Percentiles rank a stretch among this genome's conserved stretches.
These are phyloP conservation scores for Mirza zaza DNA, from an alignment of 2,113 vertebrate genomes.

Conservation along the genomic window DNA sequence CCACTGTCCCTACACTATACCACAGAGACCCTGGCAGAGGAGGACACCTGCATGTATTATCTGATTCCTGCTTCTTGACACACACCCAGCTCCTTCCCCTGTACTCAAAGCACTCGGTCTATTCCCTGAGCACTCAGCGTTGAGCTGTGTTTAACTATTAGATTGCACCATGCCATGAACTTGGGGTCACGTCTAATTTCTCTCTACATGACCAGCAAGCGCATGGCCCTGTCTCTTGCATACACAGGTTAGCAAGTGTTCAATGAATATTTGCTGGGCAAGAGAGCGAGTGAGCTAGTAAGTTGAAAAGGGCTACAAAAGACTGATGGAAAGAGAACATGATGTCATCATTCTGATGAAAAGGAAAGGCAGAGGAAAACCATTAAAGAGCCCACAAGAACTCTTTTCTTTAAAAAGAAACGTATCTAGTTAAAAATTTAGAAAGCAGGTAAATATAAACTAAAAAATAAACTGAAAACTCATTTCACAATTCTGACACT, in stretches of 20 bases:
- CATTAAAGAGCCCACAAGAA: not conserved
- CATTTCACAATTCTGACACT: not conserved
- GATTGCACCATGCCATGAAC: not conserved
- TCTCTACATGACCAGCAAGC: rapidly evolving
- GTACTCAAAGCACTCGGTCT: not conserved
- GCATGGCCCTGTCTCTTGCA: not conserved
- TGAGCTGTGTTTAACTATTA: not conserved
- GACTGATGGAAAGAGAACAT: not conserved
- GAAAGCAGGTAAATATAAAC: not conserved
- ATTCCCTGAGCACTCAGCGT: too few species aligned
- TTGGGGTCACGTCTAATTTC: not conserved
- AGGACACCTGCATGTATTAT: rapidly evolving
- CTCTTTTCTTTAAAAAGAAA: not conserved
- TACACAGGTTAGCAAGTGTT: not conserved
- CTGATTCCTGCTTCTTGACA: not conserved
- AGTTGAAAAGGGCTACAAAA: not conserved
- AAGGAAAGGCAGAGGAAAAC: not conserved
- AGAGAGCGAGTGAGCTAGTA: not conserved
- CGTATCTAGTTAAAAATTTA: not conserved
- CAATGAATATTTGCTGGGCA: not conserved
- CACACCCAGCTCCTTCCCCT: not conserved
- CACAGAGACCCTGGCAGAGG: not conserved
- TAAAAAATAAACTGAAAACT: not conserved
- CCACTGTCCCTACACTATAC: too few species aligned
- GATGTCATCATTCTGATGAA: not conserved